These are phyloP conservation scores for Pachycephus smyrnensis DNA, from an alignment of 2,888 invertebrate species.

Conservation along the genomic window DNA sequence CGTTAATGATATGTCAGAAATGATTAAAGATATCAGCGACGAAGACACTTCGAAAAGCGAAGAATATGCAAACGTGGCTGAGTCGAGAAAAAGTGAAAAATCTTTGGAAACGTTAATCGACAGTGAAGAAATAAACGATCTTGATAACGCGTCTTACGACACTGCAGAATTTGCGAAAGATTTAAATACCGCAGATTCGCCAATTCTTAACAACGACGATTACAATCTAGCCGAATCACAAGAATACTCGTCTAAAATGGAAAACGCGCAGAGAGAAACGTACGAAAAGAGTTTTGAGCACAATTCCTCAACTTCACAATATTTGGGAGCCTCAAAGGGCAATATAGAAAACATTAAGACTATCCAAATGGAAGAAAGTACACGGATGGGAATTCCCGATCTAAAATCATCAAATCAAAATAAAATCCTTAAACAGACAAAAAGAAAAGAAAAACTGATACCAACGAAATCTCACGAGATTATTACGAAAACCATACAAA, in stretches of 20 bases:
- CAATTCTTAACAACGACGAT: not conserved
- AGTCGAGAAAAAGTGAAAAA: not conserved
- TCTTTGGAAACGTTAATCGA: not conserved
- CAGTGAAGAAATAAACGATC: not conserved
- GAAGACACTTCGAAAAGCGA: not conserved
- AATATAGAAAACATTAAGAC: not conserved
- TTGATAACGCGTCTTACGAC: not conserved
- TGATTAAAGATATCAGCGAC: not conserved
- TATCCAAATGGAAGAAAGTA: not conserved
- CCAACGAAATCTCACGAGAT: slow-evolving; percentile 1
- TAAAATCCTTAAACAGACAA: not conserved
- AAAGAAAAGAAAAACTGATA: not conserved
- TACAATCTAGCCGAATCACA: not conserved
- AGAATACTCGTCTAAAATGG: not conserved
- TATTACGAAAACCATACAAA: not conserved
- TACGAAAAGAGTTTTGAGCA: not conserved
- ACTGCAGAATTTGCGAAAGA: not conserved
- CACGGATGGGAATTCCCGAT: not conserved
- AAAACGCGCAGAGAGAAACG: not conserved
- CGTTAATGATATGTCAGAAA: not conserved
- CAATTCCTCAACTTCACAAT: not conserved
- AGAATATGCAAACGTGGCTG: not conserved
- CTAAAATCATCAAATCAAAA: not conserved
- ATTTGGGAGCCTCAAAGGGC: not conserved
- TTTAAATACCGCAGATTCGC: not conserved